These are phyloP conservation scores for Anticlea derivata DNA, from an alignment of 2,888 invertebrate species.

Conservation along the genomic window DNA sequence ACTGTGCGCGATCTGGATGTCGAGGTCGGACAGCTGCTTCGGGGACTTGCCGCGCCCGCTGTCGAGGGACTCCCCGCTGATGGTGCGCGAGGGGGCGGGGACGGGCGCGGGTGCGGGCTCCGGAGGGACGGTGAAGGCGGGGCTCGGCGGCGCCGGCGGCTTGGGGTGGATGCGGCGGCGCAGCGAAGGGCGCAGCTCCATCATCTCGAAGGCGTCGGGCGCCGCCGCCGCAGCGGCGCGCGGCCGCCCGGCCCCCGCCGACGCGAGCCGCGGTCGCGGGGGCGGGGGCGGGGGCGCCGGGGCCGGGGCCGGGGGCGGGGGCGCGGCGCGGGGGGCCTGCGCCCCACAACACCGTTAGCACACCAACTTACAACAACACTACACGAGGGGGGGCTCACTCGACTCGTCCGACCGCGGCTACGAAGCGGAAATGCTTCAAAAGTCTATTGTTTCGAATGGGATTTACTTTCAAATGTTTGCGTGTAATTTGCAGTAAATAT, in stretches of 20 bases:
- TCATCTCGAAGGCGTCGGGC: conserved; percentile 29
- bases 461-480: not conserved
- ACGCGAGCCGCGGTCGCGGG: conserved; percentile 9
- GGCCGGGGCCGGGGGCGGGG: conserved; percentile 19
- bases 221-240: not conserved
- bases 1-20: conserved; percentile 52
- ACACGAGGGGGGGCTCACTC: not conserved
- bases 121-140: conserved; percentile 34
- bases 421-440: not conserved
- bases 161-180: conserved; percentile 43
- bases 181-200: conserved; percentile 36
- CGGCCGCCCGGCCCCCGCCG: conserved; percentile 11
- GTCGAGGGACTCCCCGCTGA: conserved; percentile 11
- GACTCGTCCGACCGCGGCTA: not conserved
- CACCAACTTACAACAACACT: conserved; percentile 14
- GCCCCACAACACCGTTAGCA: conserved; percentile 38
- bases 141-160: conserved; percentile 28
- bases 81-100: conserved; percentile 20
- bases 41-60: conserved; percentile 6
- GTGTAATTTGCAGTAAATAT: too few relatives aligned
- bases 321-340: conserved; percentile 36
- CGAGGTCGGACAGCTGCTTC: conserved; percentile 50
- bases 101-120: conserved; percentile 21
- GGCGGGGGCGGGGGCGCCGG: conserved; percentile 24
- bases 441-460: not conserved